Percentiles rank a stretch among this genome's conserved stretches.
phyloP scores from a whole-genome alignment of 2,113 vertebrate species.

The Sinocyclocheilus anophthalmus region DNA sequence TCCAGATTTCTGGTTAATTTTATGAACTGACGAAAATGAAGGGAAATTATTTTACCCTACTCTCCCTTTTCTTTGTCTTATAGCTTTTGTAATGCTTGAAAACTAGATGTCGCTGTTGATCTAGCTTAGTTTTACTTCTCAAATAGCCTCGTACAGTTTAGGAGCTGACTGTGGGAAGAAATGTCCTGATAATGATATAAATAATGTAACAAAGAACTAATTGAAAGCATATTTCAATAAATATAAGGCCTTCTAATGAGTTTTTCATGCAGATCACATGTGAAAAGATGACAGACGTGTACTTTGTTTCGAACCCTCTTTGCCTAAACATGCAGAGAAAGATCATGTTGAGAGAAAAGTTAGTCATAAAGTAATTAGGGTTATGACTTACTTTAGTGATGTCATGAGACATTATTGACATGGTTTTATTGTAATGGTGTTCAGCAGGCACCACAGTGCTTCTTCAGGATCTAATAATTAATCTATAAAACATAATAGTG shows the following conservation, averaged over 20 bases:
- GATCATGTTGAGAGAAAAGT: background rate
- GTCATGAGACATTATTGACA: background rate
- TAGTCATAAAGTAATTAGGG: background rate
- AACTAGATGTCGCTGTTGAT: conserved; percentile 20
- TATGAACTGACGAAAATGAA: background rate
- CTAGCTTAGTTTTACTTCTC: background rate
- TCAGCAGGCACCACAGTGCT: background rate
- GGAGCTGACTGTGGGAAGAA: background rate
- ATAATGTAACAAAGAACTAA: background rate
- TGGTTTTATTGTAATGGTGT: background rate
- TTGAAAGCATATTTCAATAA: background rate
- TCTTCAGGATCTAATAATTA: background rate
- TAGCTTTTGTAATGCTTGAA: background rate
- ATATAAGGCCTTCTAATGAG: background rate
- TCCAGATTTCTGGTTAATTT: background rate
- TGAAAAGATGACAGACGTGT: background rate
- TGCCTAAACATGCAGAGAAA: background rate
- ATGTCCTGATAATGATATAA: background rate
- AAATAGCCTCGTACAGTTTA: background rate
- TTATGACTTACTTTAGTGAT: background rate
- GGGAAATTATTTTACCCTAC: background rate
- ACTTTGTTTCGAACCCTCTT: background rate
- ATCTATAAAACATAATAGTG: background rate
- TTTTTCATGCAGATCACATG: background rate
- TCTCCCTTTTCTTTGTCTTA: background rate